These are phyloP conservation scores for Chelmon rostratus DNA, from an alignment of 2,797 vertebrate genomes.

Conservation along the genomic window DNA sequence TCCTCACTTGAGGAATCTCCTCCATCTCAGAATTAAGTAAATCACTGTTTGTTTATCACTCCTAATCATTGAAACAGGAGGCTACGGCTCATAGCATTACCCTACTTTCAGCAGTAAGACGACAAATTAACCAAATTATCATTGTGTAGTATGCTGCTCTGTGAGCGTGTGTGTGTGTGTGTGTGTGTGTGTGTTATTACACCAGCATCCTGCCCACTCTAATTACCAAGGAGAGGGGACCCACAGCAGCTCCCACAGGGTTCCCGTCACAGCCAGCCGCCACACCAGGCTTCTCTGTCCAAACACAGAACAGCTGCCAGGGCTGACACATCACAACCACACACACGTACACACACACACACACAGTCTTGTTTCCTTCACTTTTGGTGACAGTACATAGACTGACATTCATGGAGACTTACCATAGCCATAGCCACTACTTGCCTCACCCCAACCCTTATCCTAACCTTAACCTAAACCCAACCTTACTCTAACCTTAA, in stretches of 20 bases:
- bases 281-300: constrained; percentile 30
- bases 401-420: too few relatives aligned
- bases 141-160: background rate
- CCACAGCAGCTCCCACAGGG: constrained; percentile 35
- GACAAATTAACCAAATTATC: background rate
- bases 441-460: too few relatives aligned
- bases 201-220: constrained; percentile 40
- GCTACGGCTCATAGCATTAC: background rate
- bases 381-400: too few relatives aligned
- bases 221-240: constrained; percentile 56
- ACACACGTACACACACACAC: constrained; percentile 12
- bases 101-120: background rate
- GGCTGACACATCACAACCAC: constrained; percentile 13
- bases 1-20: background rate
- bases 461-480: too few relatives aligned
- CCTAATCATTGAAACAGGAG: background rate
- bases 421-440: too few relatives aligned
- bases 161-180: background rate
- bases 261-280: constrained; percentile 52
- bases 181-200: background rate
- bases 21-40: background rate
- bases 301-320: constrained; percentile 43
- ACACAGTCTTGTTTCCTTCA: background rate
- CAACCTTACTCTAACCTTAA: too few relatives aligned
- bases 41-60: background rate